phyloP scores from a whole-genome alignment of 2,797 vertebrate species.

The Poecilia gillii region DNA sequence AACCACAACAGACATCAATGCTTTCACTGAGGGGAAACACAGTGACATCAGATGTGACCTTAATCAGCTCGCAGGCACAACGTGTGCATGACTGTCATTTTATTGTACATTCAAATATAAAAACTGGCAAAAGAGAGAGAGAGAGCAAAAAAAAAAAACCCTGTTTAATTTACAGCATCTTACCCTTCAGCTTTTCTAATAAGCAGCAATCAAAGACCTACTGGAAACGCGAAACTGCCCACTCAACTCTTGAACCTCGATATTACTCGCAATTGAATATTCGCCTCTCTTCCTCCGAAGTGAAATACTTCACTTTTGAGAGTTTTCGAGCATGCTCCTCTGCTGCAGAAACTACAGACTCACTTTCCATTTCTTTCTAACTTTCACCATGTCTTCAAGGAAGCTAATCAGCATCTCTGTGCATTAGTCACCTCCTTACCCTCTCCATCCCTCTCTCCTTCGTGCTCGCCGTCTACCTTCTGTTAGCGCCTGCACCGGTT shows the following conservation, averaged over 20 bases:
- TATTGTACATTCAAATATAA: slow-evolving; percentile 52
- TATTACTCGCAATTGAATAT: slow-evolving; percentile 27
- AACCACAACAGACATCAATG: slow-evolving; percentile 41
- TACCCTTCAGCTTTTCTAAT: slow-evolving; percentile 30
- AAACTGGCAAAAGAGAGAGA: slow-evolving; percentile 19
- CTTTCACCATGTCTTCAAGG: slow-evolving; percentile 54
- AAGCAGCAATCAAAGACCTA: slow-evolving; percentile 27
- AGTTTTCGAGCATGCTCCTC: slow-evolving; percentile 24
- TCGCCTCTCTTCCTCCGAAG: slow-evolving; percentile 10
- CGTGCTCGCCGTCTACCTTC: slow-evolving; percentile 47
- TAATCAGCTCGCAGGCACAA: slow-evolving; percentile 45
- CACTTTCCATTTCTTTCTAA: slow-evolving; percentile 56
- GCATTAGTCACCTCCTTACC: slow-evolving; percentile 65
- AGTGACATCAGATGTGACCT: slow-evolving; percentile 73
- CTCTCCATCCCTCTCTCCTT: slow-evolving; percentile 42
- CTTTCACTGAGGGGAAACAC: slow-evolving; percentile 65
- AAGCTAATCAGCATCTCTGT: slow-evolving; percentile 58
- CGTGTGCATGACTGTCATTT: slow-evolving; percentile 14
- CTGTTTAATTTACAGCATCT: slow-evolving; percentile 46
- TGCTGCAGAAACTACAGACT: slow-evolving; percentile 34
- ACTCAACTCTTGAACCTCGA: slow-evolving; percentile 31
- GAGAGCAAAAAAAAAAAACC: slow-evolving; percentile 14
- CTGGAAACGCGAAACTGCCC: slow-evolving; percentile 45
- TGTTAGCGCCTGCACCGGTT: slow-evolving; percentile 50
- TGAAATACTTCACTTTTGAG: slow-evolving; percentile 24